Evolutionary conservation across 1,140 invertebrate species (phyloP), one percentile per base, ranked within the genome.

Genomic region (Bombus impatiens): DNA sequence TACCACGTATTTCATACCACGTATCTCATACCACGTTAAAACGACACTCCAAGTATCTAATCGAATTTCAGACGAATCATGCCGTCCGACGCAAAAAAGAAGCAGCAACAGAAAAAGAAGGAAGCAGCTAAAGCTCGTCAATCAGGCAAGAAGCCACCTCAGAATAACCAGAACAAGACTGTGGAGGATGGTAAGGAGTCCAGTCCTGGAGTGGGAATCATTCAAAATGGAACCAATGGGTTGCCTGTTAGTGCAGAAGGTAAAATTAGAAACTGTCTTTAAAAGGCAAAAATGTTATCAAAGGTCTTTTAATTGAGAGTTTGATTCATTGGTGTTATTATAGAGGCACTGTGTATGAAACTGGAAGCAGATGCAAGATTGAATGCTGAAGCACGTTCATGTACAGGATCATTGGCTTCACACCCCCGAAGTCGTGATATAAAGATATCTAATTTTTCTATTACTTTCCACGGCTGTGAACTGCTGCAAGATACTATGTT

Each of bases 51-150:
- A 78, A 18, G 22, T 22, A n/a, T 67, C 3, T 18, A 6, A 12
- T 42, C 8, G 71, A 88, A 78, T 90, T 88, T 44, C 18, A 86
- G 87, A 85, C 79, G 74, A 86, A 95, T 89, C 92, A 99, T 99
- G 99, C 98, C 99, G 91, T 99, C 98, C 89, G 98, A 99, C 95
- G 97, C 99, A 5, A 99, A 99, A 95, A 99, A 99, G 96, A 98
- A 98, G 92, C 97, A 99, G 94, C 98, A 98, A 94, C 98, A 98
- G 92, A 98, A 99, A 95, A 99, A 99, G 95, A 99, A 99, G 94
- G 98, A 99, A 91, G 98, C 98, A 44, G 98, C 98, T 37, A 98
- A 98, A 94, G 96, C 96, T 77, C 96, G 97, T 91, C 97, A 96
- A 87, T 89, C 96, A 87, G 97, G 97, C 89, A 97, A 97, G 91